A percentile compares a stretch with the other conserved stretches of the same genome.
These are phyloP conservation scores for Alligator mississippiensis DNA, from an alignment of 2,113 vertebrate species.

Conservation along the genomic window DNA sequence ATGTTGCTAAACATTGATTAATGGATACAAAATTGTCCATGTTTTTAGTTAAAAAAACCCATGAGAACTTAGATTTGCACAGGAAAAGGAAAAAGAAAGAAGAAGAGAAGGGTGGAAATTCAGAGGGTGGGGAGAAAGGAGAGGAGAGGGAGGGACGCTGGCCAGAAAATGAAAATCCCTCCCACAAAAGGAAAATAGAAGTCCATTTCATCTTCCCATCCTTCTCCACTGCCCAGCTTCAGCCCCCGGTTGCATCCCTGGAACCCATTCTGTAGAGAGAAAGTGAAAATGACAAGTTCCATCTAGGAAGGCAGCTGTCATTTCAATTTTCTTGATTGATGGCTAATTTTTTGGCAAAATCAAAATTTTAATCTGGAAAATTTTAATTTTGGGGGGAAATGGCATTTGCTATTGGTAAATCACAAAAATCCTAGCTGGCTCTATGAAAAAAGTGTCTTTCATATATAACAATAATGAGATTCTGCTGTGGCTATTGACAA, in stretches of 20 bases:
- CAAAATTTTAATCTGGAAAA: background rate
- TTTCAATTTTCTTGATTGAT: background rate
- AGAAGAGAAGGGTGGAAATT: fast-evolving
- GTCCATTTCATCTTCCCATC: too few relatives aligned
- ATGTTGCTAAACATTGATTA: background rate
- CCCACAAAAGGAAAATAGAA: background rate
- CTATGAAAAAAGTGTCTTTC: background rate
- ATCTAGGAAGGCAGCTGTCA: background rate
- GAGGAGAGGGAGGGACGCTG: background rate
- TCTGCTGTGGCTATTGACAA: background rate
- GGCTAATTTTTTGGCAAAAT: background rate
- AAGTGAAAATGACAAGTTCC: background rate
- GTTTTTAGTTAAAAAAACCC: background rate
- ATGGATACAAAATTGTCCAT: background rate
- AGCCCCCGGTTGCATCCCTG: background rate
- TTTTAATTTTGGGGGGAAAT: background rate
- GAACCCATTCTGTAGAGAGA: background rate
- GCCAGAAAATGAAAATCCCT: background rate
- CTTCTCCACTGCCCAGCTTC: background rate
- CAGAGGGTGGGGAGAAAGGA: background rate
- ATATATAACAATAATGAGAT: background rate
- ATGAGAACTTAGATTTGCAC: background rate
- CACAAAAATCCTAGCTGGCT: background rate
- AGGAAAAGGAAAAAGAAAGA: background rate
- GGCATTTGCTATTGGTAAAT: background rate